A percentile compares a stretch with the other conserved stretches of the same genome.
Conservation (phyloP, 2,888 invertebrate species). For the Cerastis leucographa region DNA sequence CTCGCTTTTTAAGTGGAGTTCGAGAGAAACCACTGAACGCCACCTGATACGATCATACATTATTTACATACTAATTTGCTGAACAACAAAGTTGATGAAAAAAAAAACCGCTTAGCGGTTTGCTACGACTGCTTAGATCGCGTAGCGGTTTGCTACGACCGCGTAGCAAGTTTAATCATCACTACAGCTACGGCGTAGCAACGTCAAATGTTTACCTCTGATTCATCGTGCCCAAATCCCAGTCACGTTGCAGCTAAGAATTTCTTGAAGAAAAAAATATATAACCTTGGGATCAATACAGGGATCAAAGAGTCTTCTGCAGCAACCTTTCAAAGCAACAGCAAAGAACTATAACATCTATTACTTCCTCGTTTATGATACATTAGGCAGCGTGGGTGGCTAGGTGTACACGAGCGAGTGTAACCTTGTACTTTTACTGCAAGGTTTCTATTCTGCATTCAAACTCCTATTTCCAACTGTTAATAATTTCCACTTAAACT, state of each 20-base stretch:
- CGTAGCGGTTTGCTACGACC: slow-evolving; percentile 26
- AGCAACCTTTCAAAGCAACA: background rate
- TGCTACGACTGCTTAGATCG: background rate
- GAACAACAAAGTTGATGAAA: background rate
- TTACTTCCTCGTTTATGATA: slow-evolving; percentile 36
- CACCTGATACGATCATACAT: background rate
- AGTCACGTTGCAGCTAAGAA: background rate
- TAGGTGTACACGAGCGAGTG: slow-evolving; percentile 53
- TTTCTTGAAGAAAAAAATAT: too few species aligned
- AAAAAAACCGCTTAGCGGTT: background rate
- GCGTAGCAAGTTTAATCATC: slow-evolving; percentile 21
- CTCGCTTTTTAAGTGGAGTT: background rate
- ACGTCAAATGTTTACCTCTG: background rate
- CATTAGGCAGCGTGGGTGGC: slow-evolving; percentile 43
- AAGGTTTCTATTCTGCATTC: slow-evolving; percentile 61
- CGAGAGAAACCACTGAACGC: background rate
- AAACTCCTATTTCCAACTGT: background rate
- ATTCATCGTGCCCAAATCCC: too few species aligned
- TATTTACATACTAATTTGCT: background rate
- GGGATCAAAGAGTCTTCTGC: too few species aligned
- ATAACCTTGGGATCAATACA: too few species aligned
- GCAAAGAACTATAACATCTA: slow-evolving; percentile 37
- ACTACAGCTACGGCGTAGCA: slow-evolving; percentile 32
- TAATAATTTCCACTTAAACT: background rate
- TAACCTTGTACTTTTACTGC: slow-evolving; percentile 70